These are phyloP conservation scores for Galemys pyrenaicus DNA, from an alignment of 2,113 vertebrate genomes.

Conservation along the genomic window DNA sequence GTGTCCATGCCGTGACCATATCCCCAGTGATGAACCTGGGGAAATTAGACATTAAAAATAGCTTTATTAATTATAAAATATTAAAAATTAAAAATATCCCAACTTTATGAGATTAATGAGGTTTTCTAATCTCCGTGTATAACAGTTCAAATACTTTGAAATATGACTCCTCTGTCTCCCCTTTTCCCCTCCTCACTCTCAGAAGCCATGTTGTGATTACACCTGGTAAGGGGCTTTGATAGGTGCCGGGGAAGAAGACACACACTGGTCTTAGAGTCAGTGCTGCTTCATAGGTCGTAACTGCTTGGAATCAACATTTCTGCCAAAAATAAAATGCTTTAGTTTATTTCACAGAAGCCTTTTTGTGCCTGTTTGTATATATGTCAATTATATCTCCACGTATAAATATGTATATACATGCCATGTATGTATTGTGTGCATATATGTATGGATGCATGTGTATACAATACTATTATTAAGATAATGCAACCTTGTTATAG, in stretches of 20 bases:
- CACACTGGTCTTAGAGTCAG: neutral
- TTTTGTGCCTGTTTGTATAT: neutral
- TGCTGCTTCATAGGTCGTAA: neutral
- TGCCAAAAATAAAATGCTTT: neutral
- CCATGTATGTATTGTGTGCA: neutral
- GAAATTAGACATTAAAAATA: neutral
- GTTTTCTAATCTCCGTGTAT: neutral
- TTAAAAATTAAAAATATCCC: neutral
- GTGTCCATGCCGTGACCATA: neutral
- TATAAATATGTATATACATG: neutral
- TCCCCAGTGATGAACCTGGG: neutral
- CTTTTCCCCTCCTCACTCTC: neutral
- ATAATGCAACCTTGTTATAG: neutral
- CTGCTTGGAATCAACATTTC: neutral
- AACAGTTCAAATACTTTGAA: neutral
- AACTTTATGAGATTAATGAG: neutral
- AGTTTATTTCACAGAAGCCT: neutral
- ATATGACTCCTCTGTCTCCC: too few species aligned
- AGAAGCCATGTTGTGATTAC: neutral
- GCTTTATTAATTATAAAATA: too few species aligned
- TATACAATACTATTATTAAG: neutral
- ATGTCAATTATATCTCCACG: neutral
- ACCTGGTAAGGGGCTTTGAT: neutral
- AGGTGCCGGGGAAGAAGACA: neutral
- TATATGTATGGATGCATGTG: neutral